Conservation (phyloP, 2,797 vertebrate species). For the Oreochromis mossambicus region DNA sequence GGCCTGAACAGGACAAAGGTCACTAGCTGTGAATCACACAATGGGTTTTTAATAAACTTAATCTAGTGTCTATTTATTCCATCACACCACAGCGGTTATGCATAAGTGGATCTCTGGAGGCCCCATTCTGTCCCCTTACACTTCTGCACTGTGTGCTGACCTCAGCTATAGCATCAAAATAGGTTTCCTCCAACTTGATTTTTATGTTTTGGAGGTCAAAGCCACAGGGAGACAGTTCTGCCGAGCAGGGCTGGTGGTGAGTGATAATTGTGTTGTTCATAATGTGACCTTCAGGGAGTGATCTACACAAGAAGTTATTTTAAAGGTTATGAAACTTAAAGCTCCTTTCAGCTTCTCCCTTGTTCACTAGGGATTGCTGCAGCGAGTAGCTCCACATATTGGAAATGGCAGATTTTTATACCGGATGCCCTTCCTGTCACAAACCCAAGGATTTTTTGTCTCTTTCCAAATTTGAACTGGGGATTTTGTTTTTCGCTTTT, state of each 20-base stretch:
- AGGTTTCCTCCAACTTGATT: neutral
- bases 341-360: neutral
- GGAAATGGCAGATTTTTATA: neutral
- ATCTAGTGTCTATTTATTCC: neutral
- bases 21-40: neutral
- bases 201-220: neutral
- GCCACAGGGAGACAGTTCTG: neutral
- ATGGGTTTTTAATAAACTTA: neutral
- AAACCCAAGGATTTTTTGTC: neutral
- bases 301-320: neutral
- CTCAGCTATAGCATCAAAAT: neutral
- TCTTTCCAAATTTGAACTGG: too few species aligned
- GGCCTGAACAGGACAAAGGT: neutral
- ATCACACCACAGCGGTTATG: neutral
- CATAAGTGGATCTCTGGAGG: neutral
- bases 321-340: neutral
- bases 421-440: fast-evolving
- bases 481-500: neutral
- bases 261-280: neutral
- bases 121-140: neutral
- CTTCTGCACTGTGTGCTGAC: neutral
- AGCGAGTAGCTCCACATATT: neutral
- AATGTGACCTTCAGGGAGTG: neutral
- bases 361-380: neutral
- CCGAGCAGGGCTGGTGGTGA: neutral